Conservation (phyloP, 2,888 invertebrate species). For the Hyppa rectilinea region DNA sequence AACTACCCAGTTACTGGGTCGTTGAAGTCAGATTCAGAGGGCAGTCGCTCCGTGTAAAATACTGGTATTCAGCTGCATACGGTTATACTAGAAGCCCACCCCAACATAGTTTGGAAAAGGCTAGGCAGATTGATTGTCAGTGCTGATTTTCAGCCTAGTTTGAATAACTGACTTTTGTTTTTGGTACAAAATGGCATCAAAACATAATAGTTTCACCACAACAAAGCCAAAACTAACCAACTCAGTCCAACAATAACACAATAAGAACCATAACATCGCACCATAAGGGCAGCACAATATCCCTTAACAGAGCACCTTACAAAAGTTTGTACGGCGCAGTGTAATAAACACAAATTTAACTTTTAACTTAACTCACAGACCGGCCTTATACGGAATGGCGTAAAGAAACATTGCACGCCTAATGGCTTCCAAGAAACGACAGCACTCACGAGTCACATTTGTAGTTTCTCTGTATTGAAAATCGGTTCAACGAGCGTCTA, state of each 20-base stretch:
- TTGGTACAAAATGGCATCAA: no score
- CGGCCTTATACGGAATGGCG: not conserved
- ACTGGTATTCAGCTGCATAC: no score
- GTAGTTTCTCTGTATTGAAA: constrained; percentile 34
- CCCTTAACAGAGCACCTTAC: constrained; percentile 11
- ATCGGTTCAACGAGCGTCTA: constrained; percentile 23
- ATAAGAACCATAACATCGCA: not conserved
- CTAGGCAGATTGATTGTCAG: no score
- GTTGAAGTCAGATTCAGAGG: no score
- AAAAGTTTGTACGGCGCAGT: constrained; percentile 10
- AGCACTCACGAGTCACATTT: constrained; percentile 11
- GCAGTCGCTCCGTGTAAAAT: no score
- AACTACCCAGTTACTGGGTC: no score
- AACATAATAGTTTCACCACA: not conserved
- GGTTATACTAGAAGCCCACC: no score
- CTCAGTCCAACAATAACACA: constrained; percentile 1
- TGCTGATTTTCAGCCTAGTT: no score
- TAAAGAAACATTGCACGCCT: constrained; percentile 19
- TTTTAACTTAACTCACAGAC: constrained; percentile 23
- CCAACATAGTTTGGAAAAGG: no score
- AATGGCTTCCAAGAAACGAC: constrained; percentile 36
- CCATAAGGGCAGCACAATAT: constrained; percentile 17
- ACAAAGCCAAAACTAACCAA: constrained; percentile 10
- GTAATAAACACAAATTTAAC: constrained; percentile 31
- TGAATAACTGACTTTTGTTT: no score